Conservation (phyloP, 2,113 vertebrate genomes). For the Poeciliopsis prolifica region DNA sequence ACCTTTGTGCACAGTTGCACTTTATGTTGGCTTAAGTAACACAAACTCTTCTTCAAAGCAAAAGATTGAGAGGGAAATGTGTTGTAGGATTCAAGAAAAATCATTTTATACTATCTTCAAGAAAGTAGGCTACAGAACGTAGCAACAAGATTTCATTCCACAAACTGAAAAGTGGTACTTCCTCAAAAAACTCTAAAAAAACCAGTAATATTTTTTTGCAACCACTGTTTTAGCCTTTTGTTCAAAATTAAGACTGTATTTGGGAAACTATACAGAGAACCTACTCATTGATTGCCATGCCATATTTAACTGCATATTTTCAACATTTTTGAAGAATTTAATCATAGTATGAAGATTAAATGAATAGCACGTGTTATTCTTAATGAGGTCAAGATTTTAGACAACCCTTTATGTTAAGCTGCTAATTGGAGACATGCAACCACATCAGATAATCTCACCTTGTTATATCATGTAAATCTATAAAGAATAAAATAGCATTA, state of each 20-base stretch:
- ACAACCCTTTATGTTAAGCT: neutral
- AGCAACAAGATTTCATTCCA: neutral
- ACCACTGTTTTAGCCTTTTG: neutral
- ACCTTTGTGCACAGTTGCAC: neutral
- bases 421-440: neutral
- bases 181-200: neutral
- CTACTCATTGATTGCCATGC: too few relatives aligned
- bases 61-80: too few relatives aligned
- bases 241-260: neutral
- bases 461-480: neutral
- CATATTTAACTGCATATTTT: too few relatives aligned
- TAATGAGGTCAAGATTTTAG: too few relatives aligned
- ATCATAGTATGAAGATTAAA: too few relatives aligned
- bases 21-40: neutral
- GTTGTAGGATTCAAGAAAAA: too few relatives aligned
- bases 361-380: too few relatives aligned
- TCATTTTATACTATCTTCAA: neutral
- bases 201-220: neutral
- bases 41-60: too few relatives aligned
- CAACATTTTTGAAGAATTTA: too few relatives aligned
- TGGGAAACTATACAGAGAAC: neutral
- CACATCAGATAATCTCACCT: neutral
- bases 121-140: neutral
- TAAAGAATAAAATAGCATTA: neutral
- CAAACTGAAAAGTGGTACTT: neutral